phyloP scores from a whole-genome alignment of 2,888 invertebrate genomes.

The Stenchaetothrips biformis region DNA sequence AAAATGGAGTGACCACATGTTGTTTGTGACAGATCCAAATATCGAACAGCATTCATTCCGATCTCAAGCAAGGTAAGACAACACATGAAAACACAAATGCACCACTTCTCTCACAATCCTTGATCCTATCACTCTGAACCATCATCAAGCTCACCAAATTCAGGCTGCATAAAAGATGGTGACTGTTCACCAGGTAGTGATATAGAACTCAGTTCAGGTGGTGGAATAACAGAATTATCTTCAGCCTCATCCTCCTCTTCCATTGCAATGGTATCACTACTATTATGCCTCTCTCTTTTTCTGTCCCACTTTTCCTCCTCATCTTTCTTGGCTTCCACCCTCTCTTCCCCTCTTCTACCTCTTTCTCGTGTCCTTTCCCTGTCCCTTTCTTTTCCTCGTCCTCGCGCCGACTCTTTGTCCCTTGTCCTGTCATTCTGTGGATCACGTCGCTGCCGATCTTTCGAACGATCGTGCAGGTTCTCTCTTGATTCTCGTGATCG shows the following conservation, averaged over 20 bases:
- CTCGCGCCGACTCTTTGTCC: slow-evolving; percentile 20
- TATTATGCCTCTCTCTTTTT: slow-evolving; percentile 33
- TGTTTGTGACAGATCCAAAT: no score
- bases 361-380: slow-evolving; percentile 27
- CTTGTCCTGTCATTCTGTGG: background rate
- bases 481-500: background rate
- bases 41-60: no score
- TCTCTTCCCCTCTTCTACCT: background rate
- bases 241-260: slow-evolving; percentile 35
- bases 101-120: no score
- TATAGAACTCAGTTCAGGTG: background rate
- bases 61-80: no score
- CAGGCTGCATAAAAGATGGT: background rate
- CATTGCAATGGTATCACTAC: slow-evolving; percentile 35
- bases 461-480: background rate
- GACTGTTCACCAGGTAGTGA: background rate
- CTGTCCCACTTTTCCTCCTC: slow-evolving; percentile 29
- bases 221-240: background rate
- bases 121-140: background rate
- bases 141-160: background rate
- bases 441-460: background rate
- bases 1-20: no score
- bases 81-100: no score
- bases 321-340: background rate
- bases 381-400: background rate